Base-by-base conservation (phyloP, 2,113 vertebrate species). In the Equus przewalskii region DNA sequence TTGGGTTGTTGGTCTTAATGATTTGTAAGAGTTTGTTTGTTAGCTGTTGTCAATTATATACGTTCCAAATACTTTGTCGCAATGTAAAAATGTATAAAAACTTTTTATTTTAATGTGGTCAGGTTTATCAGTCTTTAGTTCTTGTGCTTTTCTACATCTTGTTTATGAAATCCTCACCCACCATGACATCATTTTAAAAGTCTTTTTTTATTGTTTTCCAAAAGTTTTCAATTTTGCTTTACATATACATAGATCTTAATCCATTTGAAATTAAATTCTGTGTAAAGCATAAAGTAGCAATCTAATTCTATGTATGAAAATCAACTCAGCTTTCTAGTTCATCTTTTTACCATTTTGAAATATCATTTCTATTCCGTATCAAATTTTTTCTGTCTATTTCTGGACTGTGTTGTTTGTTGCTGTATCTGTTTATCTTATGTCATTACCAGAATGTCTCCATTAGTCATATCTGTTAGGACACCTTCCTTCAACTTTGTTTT, bases 291-390 rank as follows among this genome's bases (percentile, higher is more conserved):
- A 60, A 79, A n/a, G 41, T 65, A 94, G 22, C 0, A 72, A 65
- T 49, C 30, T 65, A 76, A 83, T 76, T 83, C 91, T 87, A 91
- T n/a, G 62, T 19, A 36, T 94, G 58, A 85, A 92, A 94, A 36
- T 83, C 49, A 95, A 13, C 41, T 62, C 21, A 65, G 24, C 33
- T 49, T 60, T 67, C 79, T 51, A 69, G 60, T 24, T 81, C 4
- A 18, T 85, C 30, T 65, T 80, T 41, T 33, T 6, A 5, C 22
- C 21, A 41, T 72, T 82, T 72, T 65, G n/a, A 70, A 88, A 65
- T 88, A 15, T 58, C 30, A 7, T 78, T 78, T 91, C 28, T 54
- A 4, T 70, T 62, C 12, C 54, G 67, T 4, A 33, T 30, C 28
- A 86, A 21, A 44, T 64, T 36, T 96, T 93, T 58, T 90, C 21